Base-by-base conservation (phyloP, 2,888 invertebrate species). In the Pollenia griseotomentosa region DNA sequence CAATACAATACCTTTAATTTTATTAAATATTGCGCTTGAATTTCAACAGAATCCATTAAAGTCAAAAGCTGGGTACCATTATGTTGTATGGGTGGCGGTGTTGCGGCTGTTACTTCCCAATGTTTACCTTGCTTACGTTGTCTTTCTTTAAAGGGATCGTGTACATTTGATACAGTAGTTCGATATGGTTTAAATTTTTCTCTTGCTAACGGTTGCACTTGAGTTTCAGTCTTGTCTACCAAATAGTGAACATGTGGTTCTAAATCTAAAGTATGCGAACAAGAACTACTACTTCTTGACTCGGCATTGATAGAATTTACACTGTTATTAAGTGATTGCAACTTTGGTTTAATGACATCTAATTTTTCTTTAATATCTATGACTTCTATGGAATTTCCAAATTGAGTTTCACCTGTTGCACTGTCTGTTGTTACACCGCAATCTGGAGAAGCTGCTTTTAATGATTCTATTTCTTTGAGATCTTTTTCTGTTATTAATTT, bases 61-160 rank as follows among this genome's bases (percentile, higher is more conserved):
- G 91, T 88, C 46, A 93, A 87, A 65, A 93, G 51, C 75, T 93
- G 90, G 0, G 90, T 84, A 14, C 89, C 90, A 11, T 89, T 90
- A 86, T 93, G 90, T 55, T 91, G 91, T 66, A 93, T 91, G 0
- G 90, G 89, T 11, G 93, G 93, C 12, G 93, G 93, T 10, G 93
- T 93, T 0, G 93, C 93, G 2, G 93, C 93, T 2, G 93, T 93
- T 10, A 90, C 86, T 85, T 93, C 93, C 93, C 93, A 93, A 85
- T 91, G 85, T 84, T 91, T 92, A 2, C 90, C 90, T 51, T 90
- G 88, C 74, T 92, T 93, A 3, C 93, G 90, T 7, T 80, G 71
- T 19, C 91, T 91, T 87, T 93, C 93, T 84, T 93, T 93, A n/a
- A 83, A 90, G 0, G 93, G 92, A 88, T 92, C 91, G 71, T 93